phyloP scores from a whole-genome alignment of 2,888 invertebrate genomes.

The Cephus runcator region DNA sequence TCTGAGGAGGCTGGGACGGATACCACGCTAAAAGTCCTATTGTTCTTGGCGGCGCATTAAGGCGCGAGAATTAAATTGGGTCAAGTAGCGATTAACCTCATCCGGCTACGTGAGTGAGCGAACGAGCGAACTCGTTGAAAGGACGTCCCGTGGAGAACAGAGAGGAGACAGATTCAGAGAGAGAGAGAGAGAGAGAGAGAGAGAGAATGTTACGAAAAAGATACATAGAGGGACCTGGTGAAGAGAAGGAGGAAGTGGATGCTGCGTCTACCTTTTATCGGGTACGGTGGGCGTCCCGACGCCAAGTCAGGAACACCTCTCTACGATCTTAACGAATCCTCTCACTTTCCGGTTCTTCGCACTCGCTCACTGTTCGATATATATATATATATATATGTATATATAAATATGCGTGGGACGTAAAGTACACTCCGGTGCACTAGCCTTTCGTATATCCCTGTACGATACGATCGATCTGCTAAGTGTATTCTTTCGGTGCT shows the following conservation, averaged over 20 bases:
- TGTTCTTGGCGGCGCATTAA: conserved; percentile 56
- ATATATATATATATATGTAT: not conserved
- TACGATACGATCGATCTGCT: conserved; percentile 29
- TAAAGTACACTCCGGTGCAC: conserved; percentile 17
- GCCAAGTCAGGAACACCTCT: not conserved
- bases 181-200: not conserved
- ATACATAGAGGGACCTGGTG: too few species aligned
- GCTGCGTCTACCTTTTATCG: not conserved
- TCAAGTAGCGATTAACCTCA: conserved; percentile 63
- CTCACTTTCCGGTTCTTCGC: conserved; percentile 2
- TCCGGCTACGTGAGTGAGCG: conserved; percentile 35
- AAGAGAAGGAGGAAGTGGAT: too few species aligned
- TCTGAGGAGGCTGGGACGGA: conserved; percentile 30
- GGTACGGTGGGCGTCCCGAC: conserved; percentile 1
- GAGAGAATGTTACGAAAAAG: not conserved
- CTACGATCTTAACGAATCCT: not conserved
- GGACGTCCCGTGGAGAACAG: conserved; percentile 23
- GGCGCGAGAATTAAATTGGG: conserved; percentile 60
- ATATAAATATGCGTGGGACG: conserved; percentile 1
- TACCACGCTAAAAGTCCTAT: conserved; percentile 45
- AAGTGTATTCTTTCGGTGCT: conserved; percentile 22
- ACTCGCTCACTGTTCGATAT: not conserved
- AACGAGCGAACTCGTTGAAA: conserved; percentile 37
- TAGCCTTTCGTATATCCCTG: conserved; percentile 23
- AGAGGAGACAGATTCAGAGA: not conserved